Percentiles rank a stretch among this genome's conserved stretches.
These are phyloP conservation scores for Stigmatopora nigra DNA, from an alignment of 2,113 vertebrate genomes.

Conservation along the genomic window DNA sequence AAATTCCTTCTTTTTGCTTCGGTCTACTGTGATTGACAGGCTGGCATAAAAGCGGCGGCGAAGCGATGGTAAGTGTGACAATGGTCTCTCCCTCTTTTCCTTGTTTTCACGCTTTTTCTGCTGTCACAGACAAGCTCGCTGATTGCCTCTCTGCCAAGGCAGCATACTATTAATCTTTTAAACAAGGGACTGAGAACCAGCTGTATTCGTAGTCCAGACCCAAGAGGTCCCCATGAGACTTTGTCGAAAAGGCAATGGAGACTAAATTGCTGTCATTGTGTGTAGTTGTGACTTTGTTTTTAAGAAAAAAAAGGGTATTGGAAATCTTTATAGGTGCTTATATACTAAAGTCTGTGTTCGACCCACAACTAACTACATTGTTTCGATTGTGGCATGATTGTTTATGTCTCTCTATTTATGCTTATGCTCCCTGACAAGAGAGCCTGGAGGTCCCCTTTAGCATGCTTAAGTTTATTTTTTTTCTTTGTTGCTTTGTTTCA, in stretches of 20 bases:
- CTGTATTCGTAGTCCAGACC: slow-evolving; percentile 59
- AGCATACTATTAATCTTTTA: slow-evolving; percentile 69
- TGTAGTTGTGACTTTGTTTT: slow-evolving; percentile 26
- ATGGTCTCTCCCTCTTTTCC: slow-evolving; percentile 56
- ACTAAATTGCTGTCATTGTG: slow-evolving; percentile 46
- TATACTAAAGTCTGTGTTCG: slow-evolving; percentile 36
- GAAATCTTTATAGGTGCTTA: slow-evolving; percentile 51
- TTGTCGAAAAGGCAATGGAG: slow-evolving; percentile 44
- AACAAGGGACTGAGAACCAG: slow-evolving; percentile 53
- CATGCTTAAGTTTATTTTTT: slow-evolving; percentile 19
- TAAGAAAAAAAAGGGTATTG: slow-evolving; percentile 51
- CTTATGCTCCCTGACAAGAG: slow-evolving; percentile 36
- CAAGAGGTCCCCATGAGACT: slow-evolving; percentile 51
- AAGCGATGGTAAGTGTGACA: slow-evolving; percentile 63
- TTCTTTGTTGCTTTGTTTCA: slow-evolving; percentile 21
- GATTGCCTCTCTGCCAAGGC: slow-evolving; percentile 59
- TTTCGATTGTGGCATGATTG: slow-evolving; percentile 18
- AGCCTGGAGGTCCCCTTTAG: slow-evolving; percentile 50
- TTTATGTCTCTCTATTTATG: slow-evolving; percentile 40
- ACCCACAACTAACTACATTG: slow-evolving; percentile 30
- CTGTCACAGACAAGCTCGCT: slow-evolving; percentile 59
- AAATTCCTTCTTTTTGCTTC: slow-evolving; percentile 59
- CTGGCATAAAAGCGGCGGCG: slow-evolving; percentile 54
- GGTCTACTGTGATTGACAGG: slow-evolving; percentile 58
- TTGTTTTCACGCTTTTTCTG: slow-evolving; percentile 55